Evolutionary conservation across 1,140 invertebrate species (phyloP).

Genomic region (Physella acuta): DNA sequence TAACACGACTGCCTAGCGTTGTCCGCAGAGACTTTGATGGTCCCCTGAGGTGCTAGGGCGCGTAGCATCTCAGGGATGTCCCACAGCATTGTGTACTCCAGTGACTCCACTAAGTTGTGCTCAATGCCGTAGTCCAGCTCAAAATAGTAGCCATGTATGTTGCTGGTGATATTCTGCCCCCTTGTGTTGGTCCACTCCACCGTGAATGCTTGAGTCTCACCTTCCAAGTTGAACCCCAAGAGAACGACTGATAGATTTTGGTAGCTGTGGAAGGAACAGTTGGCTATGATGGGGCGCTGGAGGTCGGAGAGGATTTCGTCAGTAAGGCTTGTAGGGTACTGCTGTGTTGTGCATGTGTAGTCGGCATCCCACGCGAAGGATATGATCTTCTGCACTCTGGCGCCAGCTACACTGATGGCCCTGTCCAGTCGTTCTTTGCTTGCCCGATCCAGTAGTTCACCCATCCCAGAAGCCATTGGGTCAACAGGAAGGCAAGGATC

Average conservation of each 20-base stretch:
- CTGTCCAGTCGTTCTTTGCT: constrained; percentile 37
- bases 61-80: constrained; percentile 34
- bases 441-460: constrained; percentile 33
- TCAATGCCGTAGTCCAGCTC: constrained; percentile 38
- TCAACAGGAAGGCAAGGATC: constrained; percentile 42
- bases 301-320: constrained; percentile 32
- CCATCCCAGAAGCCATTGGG: constrained; percentile 30
- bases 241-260: constrained; percentile 46
- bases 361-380: constrained; percentile 47
- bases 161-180: constrained; percentile 20
- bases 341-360: constrained; percentile 40
- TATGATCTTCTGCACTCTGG: constrained; percentile 39
- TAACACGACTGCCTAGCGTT: not conserved
- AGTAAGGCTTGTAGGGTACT: constrained; percentile 26
- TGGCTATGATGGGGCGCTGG: constrained; percentile 39
- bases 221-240: constrained; percentile 44
- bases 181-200: constrained; percentile 29
- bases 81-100: constrained; percentile 38
- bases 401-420: constrained; percentile 35
- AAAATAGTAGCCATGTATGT: constrained; percentile 42
- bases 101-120: constrained; percentile 33
- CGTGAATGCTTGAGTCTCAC: constrained; percentile 35
- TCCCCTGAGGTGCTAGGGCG: constrained; percentile 33
- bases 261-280: constrained; percentile 45
- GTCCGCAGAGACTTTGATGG: not conserved